phyloP scores from a whole-genome alignment of 2,113 vertebrate species.

The Xenopus tropicalis region UCB_Xtro_10.0 CM004446.2:54739501-54740000 shows the following conservation, averaged over 20 bases:
- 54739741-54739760: constrained; percentile 31
- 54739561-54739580: constrained; percentile 1
- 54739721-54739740: constrained; percentile 28
- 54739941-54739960: not conserved
- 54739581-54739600: not conserved
- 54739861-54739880: constrained; percentile 4
- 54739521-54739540: no score
- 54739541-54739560: not conserved
- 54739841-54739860: constrained; percentile 23
- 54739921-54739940: not conserved
- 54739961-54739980: not conserved
- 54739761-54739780: constrained; percentile 31
- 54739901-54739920: not conserved
- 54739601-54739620: constrained; percentile 21
- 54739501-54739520: no score
- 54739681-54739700: constrained; percentile 16
- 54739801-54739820: constrained; percentile 21
- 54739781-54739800: constrained; percentile 15
- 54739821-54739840: constrained; percentile 21
- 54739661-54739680: constrained; percentile 3
- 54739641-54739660: constrained; percentile 4
- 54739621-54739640: no score
- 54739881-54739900: not conserved
- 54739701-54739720: not conserved
- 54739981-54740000: not conserved